Evolutionary conservation across 2,888 invertebrate genomes (phyloP).

Genomic region (Ochropleura leucogaster): DNA sequence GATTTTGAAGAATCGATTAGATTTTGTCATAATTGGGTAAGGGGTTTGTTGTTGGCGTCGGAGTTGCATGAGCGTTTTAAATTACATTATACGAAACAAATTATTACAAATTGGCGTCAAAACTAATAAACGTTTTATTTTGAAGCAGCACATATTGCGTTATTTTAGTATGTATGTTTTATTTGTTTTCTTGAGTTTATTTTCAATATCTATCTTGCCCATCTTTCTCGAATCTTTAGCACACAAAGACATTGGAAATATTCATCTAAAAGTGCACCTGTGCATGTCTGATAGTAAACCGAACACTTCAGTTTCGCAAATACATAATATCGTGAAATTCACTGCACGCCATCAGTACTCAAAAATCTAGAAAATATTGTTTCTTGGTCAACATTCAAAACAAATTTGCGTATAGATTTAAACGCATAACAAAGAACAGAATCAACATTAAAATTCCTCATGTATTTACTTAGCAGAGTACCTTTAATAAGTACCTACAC

Average conservation of each 20-base stretch:
- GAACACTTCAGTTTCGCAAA: constrained; percentile 22
- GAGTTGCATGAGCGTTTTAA: constrained; percentile 10
- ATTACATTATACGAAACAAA: constrained; percentile 1
- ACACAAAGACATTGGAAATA: not conserved
- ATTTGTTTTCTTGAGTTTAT: not conserved
- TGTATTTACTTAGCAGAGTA: constrained; percentile 23
- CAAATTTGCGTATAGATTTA: not conserved
- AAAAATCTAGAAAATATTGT: not conserved
- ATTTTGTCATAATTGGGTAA: constrained; percentile 10
- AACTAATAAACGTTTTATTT: not conserved
- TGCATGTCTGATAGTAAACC: constrained; percentile 19
- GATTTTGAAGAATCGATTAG: not conserved
- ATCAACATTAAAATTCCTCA: not conserved
- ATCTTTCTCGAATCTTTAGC: not conserved
- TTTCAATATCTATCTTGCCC: not conserved
- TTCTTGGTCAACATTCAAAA: not conserved
- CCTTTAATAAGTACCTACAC: constrained; percentile 31
- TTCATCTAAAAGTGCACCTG: constrained; percentile 22
- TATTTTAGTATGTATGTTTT: not conserved
- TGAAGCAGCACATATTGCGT: not conserved
- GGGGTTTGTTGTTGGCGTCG: not conserved
- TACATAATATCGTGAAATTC: not conserved
- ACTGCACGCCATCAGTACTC: constrained; percentile 16
- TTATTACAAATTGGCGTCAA: not conserved
- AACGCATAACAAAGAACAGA: not conserved